Conservation (phyloP, 2,113 vertebrate species). For the Lichenostomus cassidix region DNA sequence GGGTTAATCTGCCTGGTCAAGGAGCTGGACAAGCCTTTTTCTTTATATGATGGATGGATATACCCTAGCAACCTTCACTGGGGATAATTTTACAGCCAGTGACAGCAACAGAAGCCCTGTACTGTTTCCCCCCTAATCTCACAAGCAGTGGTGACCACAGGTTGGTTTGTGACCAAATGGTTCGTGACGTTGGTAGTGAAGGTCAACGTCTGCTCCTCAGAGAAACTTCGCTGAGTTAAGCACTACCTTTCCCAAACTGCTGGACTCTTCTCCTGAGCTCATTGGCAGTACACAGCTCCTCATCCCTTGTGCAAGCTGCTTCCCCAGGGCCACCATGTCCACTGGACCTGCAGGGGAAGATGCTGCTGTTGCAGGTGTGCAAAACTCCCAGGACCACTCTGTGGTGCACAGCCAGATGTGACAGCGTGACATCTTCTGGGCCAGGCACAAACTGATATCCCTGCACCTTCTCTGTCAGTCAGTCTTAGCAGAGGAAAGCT, state of each 20-base stretch:
- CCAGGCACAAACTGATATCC: neutral
- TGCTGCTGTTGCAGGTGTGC: neutral
- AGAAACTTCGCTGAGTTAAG: neutral
- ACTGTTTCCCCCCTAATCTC: neutral
- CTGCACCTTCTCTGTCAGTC: neutral
- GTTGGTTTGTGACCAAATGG: neutral
- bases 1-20: neutral
- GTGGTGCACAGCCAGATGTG: neutral
- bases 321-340: neutral
- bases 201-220: neutral
- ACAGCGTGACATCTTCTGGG: neutral
- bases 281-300: neutral
- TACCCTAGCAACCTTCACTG: neutral
- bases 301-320: rapidly evolving
- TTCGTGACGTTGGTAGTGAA: neutral
- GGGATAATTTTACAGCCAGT: neutral
- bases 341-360: neutral
- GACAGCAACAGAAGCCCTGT: neutral
- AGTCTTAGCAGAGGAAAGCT: neutral
- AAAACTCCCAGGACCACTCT: neutral
- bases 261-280: neutral
- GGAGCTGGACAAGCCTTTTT: neutral
- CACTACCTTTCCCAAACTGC: neutral
- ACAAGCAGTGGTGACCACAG: neutral
- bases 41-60: neutral